A percentile compares a stretch with the other conserved stretches of the same genome.
These are phyloP conservation scores for Rhopalosiphum padi DNA, from an alignment of 1,140 invertebrate species.

Conservation along the genomic window DNA sequence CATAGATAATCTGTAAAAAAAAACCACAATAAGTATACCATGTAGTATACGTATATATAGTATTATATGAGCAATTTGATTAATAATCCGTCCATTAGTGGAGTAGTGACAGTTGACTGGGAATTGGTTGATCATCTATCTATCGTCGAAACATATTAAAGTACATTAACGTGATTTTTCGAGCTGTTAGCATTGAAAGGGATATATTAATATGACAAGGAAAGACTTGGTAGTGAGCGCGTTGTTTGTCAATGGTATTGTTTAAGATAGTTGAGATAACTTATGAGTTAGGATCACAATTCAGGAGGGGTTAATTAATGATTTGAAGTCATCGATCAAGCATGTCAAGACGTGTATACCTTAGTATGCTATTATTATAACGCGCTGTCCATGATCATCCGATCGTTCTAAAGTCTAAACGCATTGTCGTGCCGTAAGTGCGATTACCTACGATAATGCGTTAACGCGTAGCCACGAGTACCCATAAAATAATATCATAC, in stretches of 20 bases:
- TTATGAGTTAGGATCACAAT: background rate
- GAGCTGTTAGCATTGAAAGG: background rate
- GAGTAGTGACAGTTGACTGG: background rate
- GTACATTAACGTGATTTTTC: background rate
- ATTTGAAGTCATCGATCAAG: background rate
- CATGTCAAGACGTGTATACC: background rate
- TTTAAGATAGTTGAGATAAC: background rate
- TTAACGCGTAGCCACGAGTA: background rate
- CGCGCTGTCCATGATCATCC: background rate
- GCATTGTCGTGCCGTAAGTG: background rate
- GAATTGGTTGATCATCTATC: background rate
- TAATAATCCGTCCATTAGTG: background rate
- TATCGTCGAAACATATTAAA: background rate
- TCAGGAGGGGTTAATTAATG: background rate
- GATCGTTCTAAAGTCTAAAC: background rate
- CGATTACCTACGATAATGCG: background rate
- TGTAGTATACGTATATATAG: too few relatives aligned
- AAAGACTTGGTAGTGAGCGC: background rate
- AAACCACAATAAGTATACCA: too few relatives aligned
- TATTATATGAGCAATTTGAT: background rate
- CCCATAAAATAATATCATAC: background rate
- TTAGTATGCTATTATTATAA: background rate
- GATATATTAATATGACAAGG: background rate
- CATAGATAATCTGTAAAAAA: too few relatives aligned
- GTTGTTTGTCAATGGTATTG: background rate